A percentile compares a stretch with the other conserved stretches of the same genome.
phyloP scores from a whole-genome alignment of 2,888 invertebrate genomes.

The Eumacrocentrus americanus region DNA sequence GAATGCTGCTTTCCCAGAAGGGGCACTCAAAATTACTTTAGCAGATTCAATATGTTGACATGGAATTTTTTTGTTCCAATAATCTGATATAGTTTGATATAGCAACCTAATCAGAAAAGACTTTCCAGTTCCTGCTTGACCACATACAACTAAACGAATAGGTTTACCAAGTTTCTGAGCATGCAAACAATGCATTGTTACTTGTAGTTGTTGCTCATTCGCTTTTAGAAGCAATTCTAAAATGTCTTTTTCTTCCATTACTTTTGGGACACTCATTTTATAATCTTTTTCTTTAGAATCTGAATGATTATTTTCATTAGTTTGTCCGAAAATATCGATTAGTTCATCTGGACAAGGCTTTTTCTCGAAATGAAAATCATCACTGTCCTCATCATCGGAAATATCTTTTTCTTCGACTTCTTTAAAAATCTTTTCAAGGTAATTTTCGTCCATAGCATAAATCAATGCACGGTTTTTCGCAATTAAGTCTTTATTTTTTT shows the following conservation, averaged over 20 bases:
- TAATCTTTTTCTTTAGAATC: not conserved
- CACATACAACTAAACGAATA: not conserved
- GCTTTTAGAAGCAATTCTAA: not conserved
- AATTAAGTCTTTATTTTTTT: not conserved
- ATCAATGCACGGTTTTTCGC: not conserved
- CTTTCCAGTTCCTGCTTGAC: not conserved
- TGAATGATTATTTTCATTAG: not conserved
- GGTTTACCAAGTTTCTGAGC: not conserved
- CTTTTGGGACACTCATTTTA: not conserved
- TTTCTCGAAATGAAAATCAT: not conserved
- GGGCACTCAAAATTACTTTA: not conserved
- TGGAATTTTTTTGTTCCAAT: not conserved
- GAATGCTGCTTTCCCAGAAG: constrained; percentile 4
- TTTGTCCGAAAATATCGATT: not conserved
- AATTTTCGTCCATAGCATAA: not conserved
- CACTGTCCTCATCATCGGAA: not conserved
- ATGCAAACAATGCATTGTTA: constrained; percentile 1
- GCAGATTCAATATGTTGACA: not conserved
- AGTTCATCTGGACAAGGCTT: not conserved
- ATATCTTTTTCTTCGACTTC: not conserved
- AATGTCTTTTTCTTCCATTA: not conserved
- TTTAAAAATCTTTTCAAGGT: not conserved
- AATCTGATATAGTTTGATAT: not conserved
- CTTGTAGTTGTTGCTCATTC: not conserved
- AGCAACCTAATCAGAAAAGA: not conserved